phyloP scores from a whole-genome alignment of 1,140 invertebrate genomes.

The Papilio polytes region DNA sequence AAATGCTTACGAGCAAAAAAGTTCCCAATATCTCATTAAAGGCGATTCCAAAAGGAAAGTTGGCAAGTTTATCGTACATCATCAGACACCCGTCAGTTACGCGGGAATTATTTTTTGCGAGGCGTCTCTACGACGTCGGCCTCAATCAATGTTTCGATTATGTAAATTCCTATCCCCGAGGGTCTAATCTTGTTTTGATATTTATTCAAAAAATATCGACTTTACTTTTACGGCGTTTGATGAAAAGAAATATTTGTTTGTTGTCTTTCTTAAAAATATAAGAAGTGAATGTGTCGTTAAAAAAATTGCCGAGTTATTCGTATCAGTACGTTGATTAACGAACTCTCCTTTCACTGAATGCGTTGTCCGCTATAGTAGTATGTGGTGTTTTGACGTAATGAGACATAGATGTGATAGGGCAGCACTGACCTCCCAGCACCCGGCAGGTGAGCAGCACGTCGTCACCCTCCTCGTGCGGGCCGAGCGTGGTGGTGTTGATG shows the following conservation, averaged over 20 bases:
- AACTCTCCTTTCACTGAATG: background rate
- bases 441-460: slow-evolving; percentile 86
- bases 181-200: slow-evolving; percentile 37
- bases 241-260: background rate
- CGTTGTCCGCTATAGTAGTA: background rate
- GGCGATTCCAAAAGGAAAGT: slow-evolving; percentile 9
- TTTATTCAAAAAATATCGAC: slow-evolving; percentile 39
- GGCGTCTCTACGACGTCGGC: slow-evolving; percentile 41
- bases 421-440: slow-evolving; percentile 84
- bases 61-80: background rate
- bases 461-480: slow-evolving; percentile 90
- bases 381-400: background rate
- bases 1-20: background rate
- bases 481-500: slow-evolving; percentile 89
- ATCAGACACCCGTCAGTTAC: slow-evolving; percentile 10
- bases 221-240: slow-evolving; percentile 18
- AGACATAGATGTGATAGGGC: background rate
- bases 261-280: background rate
- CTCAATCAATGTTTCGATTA: slow-evolving; percentile 81
- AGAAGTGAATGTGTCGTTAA: no score
- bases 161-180: slow-evolving; percentile 65
- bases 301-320: background rate
- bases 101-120: slow-evolving; percentile 29
- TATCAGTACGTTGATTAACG: background rate
- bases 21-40: slow-evolving; percentile 16